Base-by-base conservation (phyloP, 2,797 vertebrate genomes). In the Acanthornis magna region DNA sequence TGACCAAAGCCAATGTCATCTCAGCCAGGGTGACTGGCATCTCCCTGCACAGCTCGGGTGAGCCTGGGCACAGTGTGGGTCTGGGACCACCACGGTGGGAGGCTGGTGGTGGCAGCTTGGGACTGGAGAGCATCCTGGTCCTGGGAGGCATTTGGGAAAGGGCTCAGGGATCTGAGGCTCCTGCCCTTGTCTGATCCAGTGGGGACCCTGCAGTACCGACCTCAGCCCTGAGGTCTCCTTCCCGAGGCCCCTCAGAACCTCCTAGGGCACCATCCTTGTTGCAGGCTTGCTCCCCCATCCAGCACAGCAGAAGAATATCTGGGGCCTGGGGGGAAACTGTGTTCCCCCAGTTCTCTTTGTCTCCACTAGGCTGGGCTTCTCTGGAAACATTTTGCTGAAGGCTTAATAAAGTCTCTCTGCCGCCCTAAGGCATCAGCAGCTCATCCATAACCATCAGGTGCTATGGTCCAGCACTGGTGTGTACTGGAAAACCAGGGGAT, bases 1-100 rank as follows among this genome's bases (percentile, higher is more conserved):
- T 98, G 81, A 98, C 99, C 67, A 99, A 99, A 63, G 99, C 98
- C 84, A 99, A 98, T 6, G 91, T 99, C 92, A 98, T 99, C 94
- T 97, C 98, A 1, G 99, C 98, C 72, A 98, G 98, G 23, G 99
- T 99, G 97, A 98, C 94, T 2, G 97, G 98, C 30, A 82, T 99
- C 95, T 98, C 98, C 67, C 98, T 99, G 30, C 96, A 98, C 73
- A 97, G 86, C 92, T 97, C 97, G 3, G 99, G 99, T 99, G 96
- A 94, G 97, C 83, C 58, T 36, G n/a, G 45, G 25, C 10, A 5
- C 3, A 22, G 27, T 30, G 19, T 63, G 62, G 68, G 14, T 17
- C 53, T 53, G 42, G 4, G 32, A 8, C 4, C 8, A 3, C 10
- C 16, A 18, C 38, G 27, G 30, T 1, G 2, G 67, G 54, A 40